Evolutionary conservation across 2,113 vertebrate species (phyloP), one percentile per base, ranked within the genome.

Genomic region (Meriones unguiculatus): DNA sequence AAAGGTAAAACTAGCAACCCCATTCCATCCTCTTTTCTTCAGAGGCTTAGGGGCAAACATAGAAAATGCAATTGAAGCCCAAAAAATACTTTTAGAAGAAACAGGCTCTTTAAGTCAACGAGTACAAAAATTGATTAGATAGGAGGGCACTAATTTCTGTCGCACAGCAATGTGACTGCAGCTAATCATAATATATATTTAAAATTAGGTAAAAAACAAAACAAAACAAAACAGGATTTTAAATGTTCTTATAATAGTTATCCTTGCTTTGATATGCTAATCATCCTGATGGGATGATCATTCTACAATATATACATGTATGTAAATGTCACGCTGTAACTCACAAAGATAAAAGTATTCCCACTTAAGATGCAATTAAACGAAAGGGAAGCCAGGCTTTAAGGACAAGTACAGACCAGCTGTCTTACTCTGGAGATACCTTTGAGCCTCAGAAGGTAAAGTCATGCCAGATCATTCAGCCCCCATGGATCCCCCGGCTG

Each of bases 361-460:
- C 30, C 24, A 54, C 25, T 20, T 85, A 80, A 91, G 70, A 50
- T 62, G 57, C 20, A 69, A 82, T 15, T 38, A 54, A 25, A 65
- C 3, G 24, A 81, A 65, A 50, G 41, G 28, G 32, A 75, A 90
- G 22, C 18, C 7, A 32, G 67, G 28, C 70, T 89, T 88, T 35
- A 2, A 82, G 96, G 77, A 70, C 73, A 87, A 50, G 8, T 59
- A 75, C 86, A 70, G 62, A 94, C 54, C 87, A 95, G 80, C 38
- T 94, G 89, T 7, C 96, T 95, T 87, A 90, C 52, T 96, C 57
- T 90, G 95, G 81, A 52, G 82, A 97, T 91, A 84, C 46, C 95
- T 97, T 92, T 95, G 89, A 90, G 82, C 59, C 91, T 91, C 32
- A 92, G 88, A 97, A 96, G 50, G 87, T 91, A 91, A 97, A 98